phyloP scores from a whole-genome alignment of 1,140 invertebrate species.

The Dendrolimus kikuchii region DNA sequence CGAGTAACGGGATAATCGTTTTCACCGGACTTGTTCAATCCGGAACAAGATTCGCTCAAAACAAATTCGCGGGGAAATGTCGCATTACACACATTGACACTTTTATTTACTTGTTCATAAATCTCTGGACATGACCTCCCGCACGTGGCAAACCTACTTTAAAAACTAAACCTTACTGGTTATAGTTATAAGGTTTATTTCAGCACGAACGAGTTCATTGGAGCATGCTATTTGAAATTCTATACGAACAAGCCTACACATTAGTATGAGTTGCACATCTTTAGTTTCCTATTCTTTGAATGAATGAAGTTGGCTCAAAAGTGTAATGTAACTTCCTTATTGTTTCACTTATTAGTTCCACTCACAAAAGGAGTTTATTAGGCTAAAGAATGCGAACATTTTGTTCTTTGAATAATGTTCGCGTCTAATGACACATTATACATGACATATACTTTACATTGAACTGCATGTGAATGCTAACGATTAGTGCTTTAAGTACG shows the following conservation, averaged over 20 bases:
- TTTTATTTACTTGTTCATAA: constrained; percentile 12
- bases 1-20: constrained; percentile 21
- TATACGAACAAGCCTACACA: background rate
- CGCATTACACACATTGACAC: constrained; percentile 13
- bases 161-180: no score
- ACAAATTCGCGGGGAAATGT: constrained; percentile 18
- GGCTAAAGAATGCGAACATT: no score
- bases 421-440: no score
- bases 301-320: constrained; percentile 1
- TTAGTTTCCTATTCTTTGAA: constrained; percentile 5
- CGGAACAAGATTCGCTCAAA: constrained; percentile 15
- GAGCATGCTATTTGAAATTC: constrained; percentile 3
- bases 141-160: no score
- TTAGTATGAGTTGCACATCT: constrained; percentile 7
- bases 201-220: background rate
- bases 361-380: background rate
- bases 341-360: background rate
- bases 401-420: no score
- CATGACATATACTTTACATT: no score
- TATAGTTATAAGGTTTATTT: no score
- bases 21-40: constrained; percentile 21
- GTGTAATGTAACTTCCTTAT: no score
- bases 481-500: no score
- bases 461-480: no score
- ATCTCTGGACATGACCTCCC: background rate